These are phyloP conservation scores for Xiphorhynchus elegans DNA, from an alignment of 2,113 vertebrate genomes.

Conservation along the genomic window DNA sequence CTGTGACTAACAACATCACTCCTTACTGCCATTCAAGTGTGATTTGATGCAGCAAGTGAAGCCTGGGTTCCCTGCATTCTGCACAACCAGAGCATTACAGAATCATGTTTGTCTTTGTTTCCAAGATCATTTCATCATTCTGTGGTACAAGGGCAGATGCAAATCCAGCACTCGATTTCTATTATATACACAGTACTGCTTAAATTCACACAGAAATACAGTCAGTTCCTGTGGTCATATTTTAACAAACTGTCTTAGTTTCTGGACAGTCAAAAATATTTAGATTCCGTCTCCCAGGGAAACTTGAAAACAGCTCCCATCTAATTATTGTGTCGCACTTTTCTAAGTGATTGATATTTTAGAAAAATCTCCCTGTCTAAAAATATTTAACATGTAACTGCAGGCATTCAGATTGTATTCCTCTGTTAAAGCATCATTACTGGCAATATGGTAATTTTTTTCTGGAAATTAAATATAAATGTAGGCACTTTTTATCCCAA, in stretches of 20 bases:
- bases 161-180: neutral
- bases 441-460: neutral
- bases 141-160: neutral
- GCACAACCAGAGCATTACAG: neutral
- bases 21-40: neutral
- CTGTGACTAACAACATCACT: neutral
- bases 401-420: neutral
- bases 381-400: neutral
- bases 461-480: constrained; percentile 1
- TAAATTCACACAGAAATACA: neutral
- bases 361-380: neutral
- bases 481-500: neutral
- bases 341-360: neutral
- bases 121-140: fast-evolving
- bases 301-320: neutral
- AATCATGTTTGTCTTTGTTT: neutral
- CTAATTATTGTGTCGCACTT: neutral
- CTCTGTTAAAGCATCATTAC: neutral
- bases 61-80: neutral
- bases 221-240: neutral
- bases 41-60: neutral
- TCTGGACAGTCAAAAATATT: neutral
- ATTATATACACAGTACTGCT: neutral
- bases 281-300: neutral
- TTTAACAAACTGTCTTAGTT: neutral